Evolutionary conservation across 2,113 vertebrate genomes (phyloP).

Genomic region (Pluvianellus socialis): DNA sequence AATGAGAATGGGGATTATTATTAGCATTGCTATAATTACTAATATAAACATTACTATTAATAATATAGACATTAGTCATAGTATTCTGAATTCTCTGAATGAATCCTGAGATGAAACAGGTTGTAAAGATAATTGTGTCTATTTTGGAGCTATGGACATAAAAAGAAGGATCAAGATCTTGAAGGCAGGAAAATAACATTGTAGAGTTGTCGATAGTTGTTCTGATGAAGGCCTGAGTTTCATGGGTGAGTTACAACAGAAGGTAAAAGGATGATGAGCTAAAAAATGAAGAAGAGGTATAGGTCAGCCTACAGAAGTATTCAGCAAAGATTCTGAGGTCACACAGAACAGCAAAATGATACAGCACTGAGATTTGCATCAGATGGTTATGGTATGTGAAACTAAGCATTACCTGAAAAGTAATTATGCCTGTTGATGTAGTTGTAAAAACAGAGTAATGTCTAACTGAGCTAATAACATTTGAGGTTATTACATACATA

Average conservation of each 20-base stretch:
- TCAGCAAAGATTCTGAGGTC: background rate
- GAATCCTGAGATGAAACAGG: accelerated
- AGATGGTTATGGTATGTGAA: background rate
- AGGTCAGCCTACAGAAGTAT: background rate
- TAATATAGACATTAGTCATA: background rate
- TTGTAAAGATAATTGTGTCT: background rate
- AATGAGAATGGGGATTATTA: background rate
- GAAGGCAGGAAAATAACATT: background rate
- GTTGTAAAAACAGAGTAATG: background rate
- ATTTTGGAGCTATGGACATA: background rate
- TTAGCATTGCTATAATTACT: background rate
- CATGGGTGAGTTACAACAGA: background rate
- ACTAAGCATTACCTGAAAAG: background rate
- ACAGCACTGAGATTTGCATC: background rate
- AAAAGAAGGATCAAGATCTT: background rate
- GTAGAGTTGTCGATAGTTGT: background rate
- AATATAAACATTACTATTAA: background rate
- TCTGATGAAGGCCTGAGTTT: background rate
- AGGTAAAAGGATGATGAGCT: background rate
- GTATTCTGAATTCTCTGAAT: background rate
- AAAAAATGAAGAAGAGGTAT: background rate
- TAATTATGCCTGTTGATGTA: background rate
- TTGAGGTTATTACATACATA: background rate
- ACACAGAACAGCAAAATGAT: background rate
- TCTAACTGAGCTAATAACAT: background rate